A percentile compares a stretch with the other conserved stretches of the same genome.
These are phyloP conservation scores for Aselliscus stoliczkanus DNA, from an alignment of 2,797 vertebrate species.

Conservation along the genomic window DNA sequence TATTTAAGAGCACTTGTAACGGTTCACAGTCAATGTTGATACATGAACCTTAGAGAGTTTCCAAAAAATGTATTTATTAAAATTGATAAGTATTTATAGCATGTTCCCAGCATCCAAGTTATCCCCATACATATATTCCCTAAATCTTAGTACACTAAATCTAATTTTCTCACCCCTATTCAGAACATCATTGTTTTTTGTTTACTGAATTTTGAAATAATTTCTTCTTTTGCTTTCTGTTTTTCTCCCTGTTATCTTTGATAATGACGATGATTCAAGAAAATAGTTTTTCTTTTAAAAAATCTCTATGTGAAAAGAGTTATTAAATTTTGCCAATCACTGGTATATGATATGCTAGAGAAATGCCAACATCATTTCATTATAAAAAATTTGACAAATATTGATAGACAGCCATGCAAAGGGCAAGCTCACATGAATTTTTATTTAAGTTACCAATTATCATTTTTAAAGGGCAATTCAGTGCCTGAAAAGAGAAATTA, in stretches of 20 bases:
- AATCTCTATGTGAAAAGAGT: neutral
- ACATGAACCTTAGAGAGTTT: neutral
- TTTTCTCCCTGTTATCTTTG: neutral
- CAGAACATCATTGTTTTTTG: neutral
- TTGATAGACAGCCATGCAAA: conserved; percentile 64
- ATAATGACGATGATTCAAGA: neutral
- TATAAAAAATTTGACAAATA: conserved; percentile 57
- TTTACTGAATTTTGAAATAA: neutral
- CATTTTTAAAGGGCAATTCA: conserved; percentile 70
- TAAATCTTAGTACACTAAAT: neutral
- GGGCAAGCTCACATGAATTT: conserved; percentile 57
- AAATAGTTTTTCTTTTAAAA: neutral
- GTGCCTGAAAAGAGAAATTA: conserved; percentile 48
- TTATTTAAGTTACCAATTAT: conserved; percentile 62
- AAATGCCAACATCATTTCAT: conserved; percentile 54
- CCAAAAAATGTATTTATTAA: neutral
- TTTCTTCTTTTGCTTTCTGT: neutral
- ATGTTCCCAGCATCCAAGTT: neutral
- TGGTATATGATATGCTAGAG: conserved; percentile 15
- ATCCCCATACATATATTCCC: neutral
- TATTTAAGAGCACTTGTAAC: conserved; percentile 2
- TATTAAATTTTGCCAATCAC: neutral
- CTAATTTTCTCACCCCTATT: neutral
- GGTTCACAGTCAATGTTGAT: neutral
- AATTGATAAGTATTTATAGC: neutral